Evolutionary conservation across 1,140 invertebrate genomes (phyloP).

Genomic region (Drosophila arizonae): DNA sequence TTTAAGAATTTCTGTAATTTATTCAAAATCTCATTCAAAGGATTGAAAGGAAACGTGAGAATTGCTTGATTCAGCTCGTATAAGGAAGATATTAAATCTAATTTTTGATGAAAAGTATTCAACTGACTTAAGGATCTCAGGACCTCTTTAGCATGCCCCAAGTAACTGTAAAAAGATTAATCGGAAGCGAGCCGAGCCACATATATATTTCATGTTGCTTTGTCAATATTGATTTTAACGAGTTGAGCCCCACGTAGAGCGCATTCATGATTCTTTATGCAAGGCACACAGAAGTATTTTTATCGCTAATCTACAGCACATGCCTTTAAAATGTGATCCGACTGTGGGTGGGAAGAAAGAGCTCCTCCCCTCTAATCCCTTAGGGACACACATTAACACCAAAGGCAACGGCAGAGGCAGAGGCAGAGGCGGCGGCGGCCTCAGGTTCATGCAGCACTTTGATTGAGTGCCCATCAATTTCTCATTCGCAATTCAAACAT

Average conservation of each 20-base stretch:
- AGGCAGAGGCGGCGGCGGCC: not conserved
- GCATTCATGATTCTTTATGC: conserved; percentile 31
- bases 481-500: conserved; percentile 80
- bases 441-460: conserved; percentile 60
- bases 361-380: not conserved
- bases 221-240: too few species aligned
- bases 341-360: not conserved
- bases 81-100: too few species aligned
- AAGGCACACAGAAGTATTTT: conserved; percentile 11
- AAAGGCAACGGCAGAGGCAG: not conserved
- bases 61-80: too few species aligned
- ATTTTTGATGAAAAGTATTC: too few species aligned
- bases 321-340: conserved; percentile 28
- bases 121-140: too few species aligned
- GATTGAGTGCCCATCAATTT: conserved; percentile 80
- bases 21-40: too few species aligned
- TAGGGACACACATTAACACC: conserved; percentile 65
- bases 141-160: too few species aligned
- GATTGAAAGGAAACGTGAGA: too few species aligned
- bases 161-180: too few species aligned
- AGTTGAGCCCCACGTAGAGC: not conserved
- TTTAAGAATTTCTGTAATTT: too few species aligned
- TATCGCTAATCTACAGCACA: conserved; percentile 54
- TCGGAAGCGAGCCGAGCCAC: too few species aligned
- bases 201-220: too few species aligned